phyloP scores from a whole-genome alignment of 92 coral and sea anemone species.

The Virgularia gustaviana region DNA sequence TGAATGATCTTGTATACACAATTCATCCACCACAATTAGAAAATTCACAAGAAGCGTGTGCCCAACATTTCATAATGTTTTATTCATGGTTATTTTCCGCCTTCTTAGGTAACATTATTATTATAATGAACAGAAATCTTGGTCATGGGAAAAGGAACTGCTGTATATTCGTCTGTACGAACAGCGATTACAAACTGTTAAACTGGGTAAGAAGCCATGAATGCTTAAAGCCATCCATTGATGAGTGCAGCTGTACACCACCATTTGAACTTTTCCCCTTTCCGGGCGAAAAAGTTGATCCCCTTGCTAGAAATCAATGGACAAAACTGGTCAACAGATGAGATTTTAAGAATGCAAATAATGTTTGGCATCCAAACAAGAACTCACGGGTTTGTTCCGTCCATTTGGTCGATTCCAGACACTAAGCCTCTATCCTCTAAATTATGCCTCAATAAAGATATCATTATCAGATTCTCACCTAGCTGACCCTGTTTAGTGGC shows the following conservation, averaged over 20 bases:
- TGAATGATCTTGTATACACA: too few species aligned
- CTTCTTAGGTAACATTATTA: too few species aligned
- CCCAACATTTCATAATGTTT: too few species aligned
- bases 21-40: too few species aligned
- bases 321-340: background rate
- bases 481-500: background rate
- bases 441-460: background rate
- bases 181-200: background rate
- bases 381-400: background rate
- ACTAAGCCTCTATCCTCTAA: background rate
- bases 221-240: background rate
- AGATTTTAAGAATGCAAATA: background rate
- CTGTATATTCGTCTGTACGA: background rate
- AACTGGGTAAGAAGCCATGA: background rate
- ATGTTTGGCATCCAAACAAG: background rate
- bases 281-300: background rate
- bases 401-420: background rate
- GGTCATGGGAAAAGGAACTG: slow-evolving; percentile 1
- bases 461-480: background rate
- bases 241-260: background rate
- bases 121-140: too few species aligned
- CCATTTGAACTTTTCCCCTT: background rate
- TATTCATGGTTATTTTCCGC: too few species aligned
- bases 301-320: background rate
- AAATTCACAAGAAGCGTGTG: too few species aligned